Conservation (phyloP, 2,797 vertebrate genomes). For the Vultur gryphus region DNA sequence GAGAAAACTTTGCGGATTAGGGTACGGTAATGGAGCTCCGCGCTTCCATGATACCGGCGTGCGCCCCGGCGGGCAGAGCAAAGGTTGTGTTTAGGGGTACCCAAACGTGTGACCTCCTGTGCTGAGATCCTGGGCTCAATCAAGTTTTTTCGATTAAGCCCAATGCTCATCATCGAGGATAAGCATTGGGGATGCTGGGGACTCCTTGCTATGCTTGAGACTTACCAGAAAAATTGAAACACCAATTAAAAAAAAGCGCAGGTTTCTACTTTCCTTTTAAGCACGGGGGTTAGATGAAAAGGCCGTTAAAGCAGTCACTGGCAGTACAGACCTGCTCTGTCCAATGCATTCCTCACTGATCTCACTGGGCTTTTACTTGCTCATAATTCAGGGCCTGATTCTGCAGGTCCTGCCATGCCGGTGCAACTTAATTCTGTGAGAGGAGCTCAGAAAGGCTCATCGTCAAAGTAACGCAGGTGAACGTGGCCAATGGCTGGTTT, state of each 20-base stretch:
- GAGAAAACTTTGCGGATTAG: neutral
- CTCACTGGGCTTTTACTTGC: neutral
- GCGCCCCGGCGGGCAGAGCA: neutral
- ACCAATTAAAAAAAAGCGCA: neutral
- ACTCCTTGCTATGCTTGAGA: neutral
- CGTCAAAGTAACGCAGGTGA: neutral
- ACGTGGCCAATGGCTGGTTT: neutral
- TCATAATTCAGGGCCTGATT: neutral
- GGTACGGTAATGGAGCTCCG: accelerated
- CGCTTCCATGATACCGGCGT: accelerated
- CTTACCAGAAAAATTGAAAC: neutral
- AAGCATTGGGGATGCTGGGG: neutral
- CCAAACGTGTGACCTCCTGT: neutral
- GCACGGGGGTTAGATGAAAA: neutral
- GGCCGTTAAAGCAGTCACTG: neutral
- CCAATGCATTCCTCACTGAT: neutral
- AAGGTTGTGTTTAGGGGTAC: neutral
- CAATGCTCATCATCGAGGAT: neutral
- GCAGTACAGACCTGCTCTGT: neutral
- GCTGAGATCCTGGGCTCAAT: neutral
- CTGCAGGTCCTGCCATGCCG: neutral
- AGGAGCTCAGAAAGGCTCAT: neutral
- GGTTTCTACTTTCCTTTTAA: neutral
- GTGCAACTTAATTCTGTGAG: neutral
- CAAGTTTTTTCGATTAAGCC: neutral